Conservation (phyloP, 1,140 invertebrate genomes). For the Psilanteris sp. region DNA sequence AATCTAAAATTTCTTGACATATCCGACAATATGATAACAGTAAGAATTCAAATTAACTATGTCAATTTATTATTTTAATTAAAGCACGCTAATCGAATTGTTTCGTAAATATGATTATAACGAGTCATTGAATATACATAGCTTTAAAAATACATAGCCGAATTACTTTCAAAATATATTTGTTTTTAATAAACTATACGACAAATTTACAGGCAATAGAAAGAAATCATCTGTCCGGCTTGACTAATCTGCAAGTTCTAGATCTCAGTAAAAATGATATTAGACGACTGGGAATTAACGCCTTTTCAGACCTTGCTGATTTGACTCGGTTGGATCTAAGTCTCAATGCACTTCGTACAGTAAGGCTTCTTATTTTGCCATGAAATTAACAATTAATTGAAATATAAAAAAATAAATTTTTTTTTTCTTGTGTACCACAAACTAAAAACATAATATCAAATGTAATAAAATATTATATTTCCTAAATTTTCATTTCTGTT, state of each 20-base stretch:
- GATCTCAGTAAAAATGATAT: slow-evolving; percentile 92
- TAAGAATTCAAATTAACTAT: slow-evolving; percentile 74
- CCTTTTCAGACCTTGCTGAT: slow-evolving; percentile 86
- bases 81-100: too few relatives aligned
- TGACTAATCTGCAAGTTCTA: slow-evolving; percentile 85
- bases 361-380: slow-evolving; percentile 82
- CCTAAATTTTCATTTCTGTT: too few relatives aligned
- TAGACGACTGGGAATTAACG: slow-evolving; percentile 87
- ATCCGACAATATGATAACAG: slow-evolving; percentile 90
- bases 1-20: slow-evolving; percentile 87
- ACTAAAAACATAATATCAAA: too few relatives aligned
- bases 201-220: slow-evolving; percentile 85
- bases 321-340: slow-evolving; percentile 89
- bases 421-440: too few relatives aligned
- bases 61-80: slow-evolving; percentile 14
- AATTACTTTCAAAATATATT: slow-evolving; percentile 13
- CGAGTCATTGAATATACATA: too few relatives aligned
- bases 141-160: too few relatives aligned
- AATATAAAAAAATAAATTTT: too few relatives aligned
- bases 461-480: too few relatives aligned
- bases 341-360: slow-evolving; percentile 91
- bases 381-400: too few relatives aligned
- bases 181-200: too few relatives aligned
- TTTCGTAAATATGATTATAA: too few relatives aligned
- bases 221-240: slow-evolving; percentile 83